These are phyloP conservation scores for Ostrea edulis DNA, from an alignment of 1,140 invertebrate genomes.

Conservation along the genomic window DNA sequence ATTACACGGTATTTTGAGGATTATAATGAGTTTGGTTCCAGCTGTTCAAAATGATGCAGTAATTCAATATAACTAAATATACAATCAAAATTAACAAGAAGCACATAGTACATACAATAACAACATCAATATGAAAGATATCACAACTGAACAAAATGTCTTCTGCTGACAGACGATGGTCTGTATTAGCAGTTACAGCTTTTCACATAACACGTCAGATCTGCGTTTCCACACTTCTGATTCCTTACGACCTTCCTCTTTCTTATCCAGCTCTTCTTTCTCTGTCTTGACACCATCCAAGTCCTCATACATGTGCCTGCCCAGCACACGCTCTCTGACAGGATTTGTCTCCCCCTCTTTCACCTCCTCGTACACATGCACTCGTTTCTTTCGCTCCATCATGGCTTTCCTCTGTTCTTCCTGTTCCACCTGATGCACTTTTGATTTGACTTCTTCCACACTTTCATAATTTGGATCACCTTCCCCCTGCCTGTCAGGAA, in stretches of 20 bases:
- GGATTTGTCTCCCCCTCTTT: conserved; percentile 45
- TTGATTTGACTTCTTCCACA: conserved; percentile 68
- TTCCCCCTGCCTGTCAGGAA: conserved; percentile 60
- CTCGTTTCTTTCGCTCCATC: conserved; percentile 47
- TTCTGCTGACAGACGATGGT: not conserved
- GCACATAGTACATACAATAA: not conserved
- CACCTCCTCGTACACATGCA: conserved; percentile 63
- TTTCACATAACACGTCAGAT: conserved; percentile 45
- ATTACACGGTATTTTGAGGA: not conserved
- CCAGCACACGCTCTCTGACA: conserved; percentile 59
- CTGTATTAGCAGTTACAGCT: conserved; percentile 8
- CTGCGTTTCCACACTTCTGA: conserved; percentile 51
- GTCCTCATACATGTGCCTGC: conserved; percentile 70
- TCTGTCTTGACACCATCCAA: conserved; percentile 61
- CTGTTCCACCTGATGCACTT: conserved; percentile 42
- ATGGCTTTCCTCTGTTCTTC: conserved; percentile 49
- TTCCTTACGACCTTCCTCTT: not conserved
- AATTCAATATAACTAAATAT: not conserved
- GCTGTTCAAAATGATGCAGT: not conserved
- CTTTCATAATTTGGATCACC: conserved; percentile 73
- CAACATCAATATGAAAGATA: not conserved
- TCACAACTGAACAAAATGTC: conserved; percentile 10
- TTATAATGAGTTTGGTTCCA: not conserved
- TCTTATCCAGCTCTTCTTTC: conserved; percentile 44
- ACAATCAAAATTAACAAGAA: not conserved